Evolutionary conservation across 2,888 invertebrate genomes (phyloP), one percentile per base, ranked within the genome.

Genomic region (Drosophila falleni): DNA sequence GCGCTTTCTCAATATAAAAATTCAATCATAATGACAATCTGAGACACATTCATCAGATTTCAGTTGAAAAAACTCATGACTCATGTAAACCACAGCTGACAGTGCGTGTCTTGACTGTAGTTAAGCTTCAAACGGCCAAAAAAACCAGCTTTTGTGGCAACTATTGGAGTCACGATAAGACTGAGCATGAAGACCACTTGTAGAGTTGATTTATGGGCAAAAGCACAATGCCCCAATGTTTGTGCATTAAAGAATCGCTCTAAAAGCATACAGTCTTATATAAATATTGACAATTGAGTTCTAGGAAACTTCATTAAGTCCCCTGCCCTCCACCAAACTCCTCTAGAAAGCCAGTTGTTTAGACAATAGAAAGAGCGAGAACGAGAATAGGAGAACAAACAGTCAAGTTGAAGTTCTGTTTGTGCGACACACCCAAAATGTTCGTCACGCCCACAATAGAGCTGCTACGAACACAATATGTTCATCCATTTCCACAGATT

Each of bases 251-350:
- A 71, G 74, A 69, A 75, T 69, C 65, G 63, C 83, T 70, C 58
- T 26, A 47, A 63, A 65, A 66, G 80, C 58, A 56, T 50, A 61
- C 63, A 65, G 49, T 62, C 79, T 63, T 84, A 62, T 79, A 72
- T 81, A 81, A 85, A 83, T 81, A 83, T 83, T 87, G 80, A 83
- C 85, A 64, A 55, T 63, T 74, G 59, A 62, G 49, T 81, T 83
- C 83, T 81, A 85, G 82, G 83, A 85, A 83, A 76, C 73, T 66
- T 55, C 50, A 51, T 16, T 44, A 33, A 29, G 19, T 16, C 16
- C 47, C 33, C n/a, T 0, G 53, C 26, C n/a, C 26, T 13, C 16
- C 47, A 44, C 16, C 19, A 33, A 16, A 4, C 39, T 9, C 41
- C n/a, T 4, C 19, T n/a, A 31, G 37, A 58, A 46, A 51, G 47